A percentile compares a stretch with the other conserved stretches of the same genome.
phyloP scores from a whole-genome alignment of 2,113 vertebrate species.

The Ursus arctos region DNA sequence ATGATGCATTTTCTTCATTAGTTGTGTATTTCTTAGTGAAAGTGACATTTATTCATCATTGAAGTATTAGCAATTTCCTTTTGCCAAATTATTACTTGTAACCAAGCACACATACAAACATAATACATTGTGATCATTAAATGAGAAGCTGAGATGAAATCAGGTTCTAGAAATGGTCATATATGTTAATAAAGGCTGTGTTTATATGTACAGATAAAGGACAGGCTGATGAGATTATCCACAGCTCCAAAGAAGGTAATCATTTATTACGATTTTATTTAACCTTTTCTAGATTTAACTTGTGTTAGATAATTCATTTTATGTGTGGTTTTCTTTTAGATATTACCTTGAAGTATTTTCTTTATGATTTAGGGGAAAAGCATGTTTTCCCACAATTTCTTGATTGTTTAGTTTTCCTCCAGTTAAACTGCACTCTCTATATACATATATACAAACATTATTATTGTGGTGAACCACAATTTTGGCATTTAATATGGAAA shows the following conservation, averaged over 20 bases:
- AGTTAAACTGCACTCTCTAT: background rate
- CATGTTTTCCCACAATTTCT: background rate
- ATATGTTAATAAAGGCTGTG: background rate
- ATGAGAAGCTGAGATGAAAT: background rate
- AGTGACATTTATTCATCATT: slow-evolving; percentile 51
- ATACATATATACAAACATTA: background rate
- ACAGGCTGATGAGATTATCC: background rate
- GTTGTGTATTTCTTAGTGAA: slow-evolving; percentile 10
- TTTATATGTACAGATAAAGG: background rate
- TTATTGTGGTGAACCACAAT: background rate
- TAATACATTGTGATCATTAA: background rate
- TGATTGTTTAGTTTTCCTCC: background rate
- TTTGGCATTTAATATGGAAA: background rate
- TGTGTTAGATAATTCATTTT: slow-evolving; percentile 26
- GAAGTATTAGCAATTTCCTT: slow-evolving; percentile 52
- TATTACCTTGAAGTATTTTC: background rate
- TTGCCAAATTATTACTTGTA: slow-evolving; percentile 45
- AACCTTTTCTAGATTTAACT: background rate
- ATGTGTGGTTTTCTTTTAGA: background rate
- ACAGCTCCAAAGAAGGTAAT: background rate
- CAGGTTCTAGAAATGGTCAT: background rate
- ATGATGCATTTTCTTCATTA: slow-evolving; percentile 42
- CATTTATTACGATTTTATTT: background rate
- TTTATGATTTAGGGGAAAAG: background rate
- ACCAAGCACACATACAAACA: background rate